Percentiles rank a stretch among this genome's conserved stretches.
Conservation (phyloP, 2,797 vertebrate species). For the Spea hammondii region DNA sequence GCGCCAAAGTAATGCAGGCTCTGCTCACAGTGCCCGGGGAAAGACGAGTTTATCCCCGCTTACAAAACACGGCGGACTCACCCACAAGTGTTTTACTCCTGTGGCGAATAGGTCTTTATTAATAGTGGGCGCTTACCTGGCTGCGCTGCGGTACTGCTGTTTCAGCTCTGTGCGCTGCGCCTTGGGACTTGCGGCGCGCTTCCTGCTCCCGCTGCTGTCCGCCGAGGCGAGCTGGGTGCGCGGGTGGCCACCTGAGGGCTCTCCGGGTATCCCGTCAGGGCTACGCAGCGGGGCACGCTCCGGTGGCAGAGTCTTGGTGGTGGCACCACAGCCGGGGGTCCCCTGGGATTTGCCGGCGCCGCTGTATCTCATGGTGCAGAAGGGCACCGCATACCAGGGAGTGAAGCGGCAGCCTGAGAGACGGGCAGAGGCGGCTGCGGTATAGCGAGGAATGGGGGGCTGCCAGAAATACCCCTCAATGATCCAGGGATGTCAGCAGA, state of each 20-base stretch:
- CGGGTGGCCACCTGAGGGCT: constrained; percentile 29
- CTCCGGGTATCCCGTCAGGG: constrained; percentile 26
- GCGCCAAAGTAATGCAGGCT: no score
- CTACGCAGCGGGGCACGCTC: constrained; percentile 28
- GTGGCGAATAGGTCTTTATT: no score
- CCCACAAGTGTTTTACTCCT: no score
- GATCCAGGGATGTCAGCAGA: background rate
- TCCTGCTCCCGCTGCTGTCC: constrained; percentile 53
- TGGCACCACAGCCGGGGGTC: constrained; percentile 52
- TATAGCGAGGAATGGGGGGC: background rate
- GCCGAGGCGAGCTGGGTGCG: constrained; percentile 21
- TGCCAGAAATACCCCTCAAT: background rate
- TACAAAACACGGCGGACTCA: no score
- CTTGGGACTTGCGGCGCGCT: constrained; percentile 39
- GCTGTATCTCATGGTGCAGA: constrained; percentile 60
- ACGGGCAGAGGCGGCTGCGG: background rate
- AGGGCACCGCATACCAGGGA: constrained; percentile 57
- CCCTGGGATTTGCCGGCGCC: constrained; percentile 33
- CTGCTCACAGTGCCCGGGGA: no score
- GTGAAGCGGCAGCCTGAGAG: background rate
- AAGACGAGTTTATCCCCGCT: no score
- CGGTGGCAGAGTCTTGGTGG: constrained; percentile 57
- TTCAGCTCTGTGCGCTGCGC: constrained; percentile 33
- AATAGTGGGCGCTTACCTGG: constrained; percentile 15
- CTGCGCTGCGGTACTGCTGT: background rate